A percentile compares a stretch with the other conserved stretches of the same genome.
These are phyloP conservation scores for Brachionus rubens DNA, from an alignment of 1,140 invertebrate species.

Conservation along the genomic window DNA sequence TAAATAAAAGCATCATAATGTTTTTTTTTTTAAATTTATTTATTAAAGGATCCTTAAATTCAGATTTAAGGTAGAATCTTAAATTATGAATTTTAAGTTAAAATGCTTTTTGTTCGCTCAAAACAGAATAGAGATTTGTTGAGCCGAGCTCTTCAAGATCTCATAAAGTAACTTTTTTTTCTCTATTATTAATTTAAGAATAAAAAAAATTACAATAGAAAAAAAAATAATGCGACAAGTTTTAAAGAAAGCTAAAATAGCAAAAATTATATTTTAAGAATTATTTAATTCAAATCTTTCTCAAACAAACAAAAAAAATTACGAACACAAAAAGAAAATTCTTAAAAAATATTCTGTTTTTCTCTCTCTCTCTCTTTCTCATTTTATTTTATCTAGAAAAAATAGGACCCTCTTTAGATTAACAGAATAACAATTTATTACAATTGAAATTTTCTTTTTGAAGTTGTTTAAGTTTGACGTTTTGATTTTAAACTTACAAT, in stretches of 20 bases:
- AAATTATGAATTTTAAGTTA: no score
- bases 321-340: background rate
- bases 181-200: slow-evolving; percentile 12
- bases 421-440: background rate
- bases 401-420: slow-evolving; percentile 21
- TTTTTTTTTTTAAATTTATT: no score
- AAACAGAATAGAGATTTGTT: no score
- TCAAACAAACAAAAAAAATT: no score
- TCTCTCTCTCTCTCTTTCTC: background rate
- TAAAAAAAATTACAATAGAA: background rate
- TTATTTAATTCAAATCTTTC: slow-evolving; percentile 31
- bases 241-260: slow-evolving; percentile 31
- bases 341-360: slow-evolving; percentile 30
- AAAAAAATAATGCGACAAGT: slow-evolving; percentile 30
- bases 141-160: slow-evolving; percentile 23
- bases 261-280: slow-evolving; percentile 23
- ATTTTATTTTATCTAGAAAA: slow-evolving; percentile 11
- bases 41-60: no score
- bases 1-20: no score
- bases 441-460: no score
- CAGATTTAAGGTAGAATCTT: no score
- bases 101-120: no score
- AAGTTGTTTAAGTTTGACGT: no score
- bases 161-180: background rate
- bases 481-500: no score